These are phyloP conservation scores for Morpho deidamia DNA, from an alignment of 2,888 invertebrate genomes.

Conservation along the genomic window DNA sequence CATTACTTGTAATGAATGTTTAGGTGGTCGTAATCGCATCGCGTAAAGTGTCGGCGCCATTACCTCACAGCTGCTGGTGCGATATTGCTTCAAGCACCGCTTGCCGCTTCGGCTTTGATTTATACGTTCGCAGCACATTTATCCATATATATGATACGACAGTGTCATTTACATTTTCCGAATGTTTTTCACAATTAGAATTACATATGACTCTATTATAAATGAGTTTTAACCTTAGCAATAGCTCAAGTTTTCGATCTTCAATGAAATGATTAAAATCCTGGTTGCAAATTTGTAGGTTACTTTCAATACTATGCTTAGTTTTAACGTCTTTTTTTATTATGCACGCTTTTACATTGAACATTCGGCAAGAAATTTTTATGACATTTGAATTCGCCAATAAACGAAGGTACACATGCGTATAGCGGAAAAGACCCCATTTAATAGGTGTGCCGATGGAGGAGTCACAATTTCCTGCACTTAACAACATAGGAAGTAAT, in stretches of 20 bases:
- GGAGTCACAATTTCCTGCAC: constrained; percentile 78
- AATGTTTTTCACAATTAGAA: too few relatives aligned
- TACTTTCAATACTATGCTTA: too few relatives aligned
- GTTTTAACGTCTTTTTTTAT: too few relatives aligned
- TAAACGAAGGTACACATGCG: background rate
- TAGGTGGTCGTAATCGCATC: constrained; percentile 77
- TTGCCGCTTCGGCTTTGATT: constrained; percentile 61
- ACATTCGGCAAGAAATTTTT: too few relatives aligned
- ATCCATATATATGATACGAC: constrained; percentile 23
- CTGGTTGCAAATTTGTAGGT: too few relatives aligned
- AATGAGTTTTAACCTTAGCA: too few relatives aligned
- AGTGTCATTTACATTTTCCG: background rate
- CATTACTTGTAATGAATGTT: constrained; percentile 78
- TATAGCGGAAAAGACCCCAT: constrained; percentile 44
- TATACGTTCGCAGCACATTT: constrained; percentile 51
- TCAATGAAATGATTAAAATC: too few relatives aligned
- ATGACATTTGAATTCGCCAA: too few relatives aligned
- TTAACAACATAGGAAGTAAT: constrained; percentile 76
- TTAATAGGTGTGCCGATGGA: constrained; percentile 66
- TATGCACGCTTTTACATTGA: too few relatives aligned
- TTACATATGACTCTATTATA: too few relatives aligned
- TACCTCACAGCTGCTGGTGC: constrained; percentile 73
- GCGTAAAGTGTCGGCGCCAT: constrained; percentile 77
- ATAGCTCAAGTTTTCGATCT: too few relatives aligned
- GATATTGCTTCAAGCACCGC: constrained; percentile 70